Base-by-base conservation (phyloP, 2,797 vertebrate species). In the Fringilla coelebs region DNA sequence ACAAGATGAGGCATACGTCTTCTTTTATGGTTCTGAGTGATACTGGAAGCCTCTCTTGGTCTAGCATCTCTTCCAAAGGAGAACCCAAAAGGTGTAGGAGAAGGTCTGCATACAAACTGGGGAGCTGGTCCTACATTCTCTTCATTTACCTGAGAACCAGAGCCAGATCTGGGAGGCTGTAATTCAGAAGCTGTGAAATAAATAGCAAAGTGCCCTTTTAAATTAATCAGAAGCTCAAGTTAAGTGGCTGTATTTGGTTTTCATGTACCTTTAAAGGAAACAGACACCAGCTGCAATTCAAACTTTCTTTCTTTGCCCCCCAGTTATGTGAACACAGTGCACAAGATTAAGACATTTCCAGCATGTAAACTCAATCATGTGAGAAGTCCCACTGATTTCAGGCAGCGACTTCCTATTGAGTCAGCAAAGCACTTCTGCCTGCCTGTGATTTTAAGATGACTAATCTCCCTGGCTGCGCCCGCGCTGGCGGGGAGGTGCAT, bases 331-430 rank as follows among this genome's bases (percentile, higher is more conserved):
- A 91, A 83, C 22, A 34, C 20, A 22, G 40, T 14, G 26, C 62
- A 31, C 32, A 75, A 85, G 58, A 89, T 68, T 55, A 83, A 72
- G 89, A 65, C 36, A 22, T 83, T 92, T 93, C 48, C 85, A 81
- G 66, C 51, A 9, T 29, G 58, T 26, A 83, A 85, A 81, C 67
- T 88, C 41, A 43, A 57, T 65, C 76, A 63, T 7, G 85, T 81
- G 94, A 91, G 70, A 86, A 92, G 70, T 54, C 82, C 73, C 68
- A 67, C 82, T 49, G 87, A 81, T 70, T 97, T 67, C 85, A 86
- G 92, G 62, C 83, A 41, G 93, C 2, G 15, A 60, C 88, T 96
- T 95, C 95, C 96, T 79, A 84, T 38, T 82, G 90, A 93, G 85
- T 93, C 95, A 94, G 94, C 94, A 88, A 68, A 94, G 74, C 58